phyloP scores from a whole-genome alignment of 2,888 invertebrate species.

The Uropetala carovei region DNA sequence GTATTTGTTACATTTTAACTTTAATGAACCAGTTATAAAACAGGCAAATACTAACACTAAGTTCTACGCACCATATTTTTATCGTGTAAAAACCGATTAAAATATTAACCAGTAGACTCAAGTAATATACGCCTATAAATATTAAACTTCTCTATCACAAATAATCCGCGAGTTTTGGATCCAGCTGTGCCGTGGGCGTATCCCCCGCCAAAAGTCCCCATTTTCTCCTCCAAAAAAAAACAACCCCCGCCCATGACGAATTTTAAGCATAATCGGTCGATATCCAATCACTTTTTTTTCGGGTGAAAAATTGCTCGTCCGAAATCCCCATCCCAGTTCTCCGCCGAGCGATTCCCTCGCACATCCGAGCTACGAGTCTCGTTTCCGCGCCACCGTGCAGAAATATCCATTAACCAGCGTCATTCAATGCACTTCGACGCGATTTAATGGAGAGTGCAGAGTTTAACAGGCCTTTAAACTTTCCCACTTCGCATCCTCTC shows the following conservation, averaged over 20 bases:
- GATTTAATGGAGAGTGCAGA: slow-evolving; percentile 64
- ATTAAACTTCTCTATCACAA: too few species aligned
- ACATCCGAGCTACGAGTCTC: slow-evolving; percentile 19
- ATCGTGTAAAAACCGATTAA: too few species aligned
- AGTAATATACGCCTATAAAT: too few species aligned
- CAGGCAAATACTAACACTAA: too few species aligned
- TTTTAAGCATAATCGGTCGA: slow-evolving; percentile 59
- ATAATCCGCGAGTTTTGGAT: neutral
- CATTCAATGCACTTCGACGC: slow-evolving; percentile 64
- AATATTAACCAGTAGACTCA: too few species aligned
- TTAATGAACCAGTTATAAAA: too few species aligned
- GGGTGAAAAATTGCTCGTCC: slow-evolving; percentile 59
- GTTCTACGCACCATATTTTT: too few species aligned
- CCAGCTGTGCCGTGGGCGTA: neutral
- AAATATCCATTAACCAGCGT: slow-evolving; percentile 64
- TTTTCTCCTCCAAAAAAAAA: neutral
- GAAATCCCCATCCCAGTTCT: slow-evolving; percentile 24
- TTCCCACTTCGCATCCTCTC: slow-evolving; percentile 62
- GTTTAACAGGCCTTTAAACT: slow-evolving; percentile 64
- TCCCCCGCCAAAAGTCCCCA: neutral
- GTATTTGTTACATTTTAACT: too few species aligned
- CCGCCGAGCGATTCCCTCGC: slow-evolving; percentile 37
- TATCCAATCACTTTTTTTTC: slow-evolving; percentile 59
- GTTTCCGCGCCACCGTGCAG: slow-evolving; percentile 64
- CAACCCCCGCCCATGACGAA: slow-evolving; percentile 11